A percentile compares a stretch with the other conserved stretches of the same genome.
These are phyloP conservation scores for Eupithecia dodoneata DNA, from an alignment of 2,888 invertebrate species.

Conservation along the genomic window DNA sequence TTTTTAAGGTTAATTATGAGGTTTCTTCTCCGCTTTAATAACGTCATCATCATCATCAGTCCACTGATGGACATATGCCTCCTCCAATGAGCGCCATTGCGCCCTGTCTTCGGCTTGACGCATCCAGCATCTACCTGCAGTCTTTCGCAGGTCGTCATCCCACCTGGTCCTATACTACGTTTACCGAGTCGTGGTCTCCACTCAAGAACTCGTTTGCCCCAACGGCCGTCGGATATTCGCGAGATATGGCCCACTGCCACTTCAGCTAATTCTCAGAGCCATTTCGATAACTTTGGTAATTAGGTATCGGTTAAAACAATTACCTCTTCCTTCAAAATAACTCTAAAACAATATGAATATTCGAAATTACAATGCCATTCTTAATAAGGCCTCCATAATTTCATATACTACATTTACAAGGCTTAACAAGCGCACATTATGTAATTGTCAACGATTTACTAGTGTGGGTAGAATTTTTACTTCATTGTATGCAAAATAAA, in stretches of 20 bases:
- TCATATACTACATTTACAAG: neutral
- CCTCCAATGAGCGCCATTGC: too few species aligned
- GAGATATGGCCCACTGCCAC: too few species aligned
- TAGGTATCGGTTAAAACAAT: neutral
- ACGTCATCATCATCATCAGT: too few species aligned
- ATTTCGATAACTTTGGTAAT: neutral
- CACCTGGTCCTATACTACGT: too few species aligned
- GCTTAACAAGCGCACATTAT: neutral
- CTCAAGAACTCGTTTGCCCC: too few species aligned
- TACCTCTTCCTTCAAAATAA: neutral
- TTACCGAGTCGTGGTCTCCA: too few species aligned
- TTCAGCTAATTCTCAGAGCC: too few species aligned
- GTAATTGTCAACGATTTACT: neutral
- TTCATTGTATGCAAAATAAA: constrained; percentile 78
- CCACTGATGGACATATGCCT: too few species aligned
- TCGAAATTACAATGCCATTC: neutral
- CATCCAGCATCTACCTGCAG: too few species aligned
- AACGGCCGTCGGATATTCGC: too few species aligned
- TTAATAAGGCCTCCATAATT: neutral
- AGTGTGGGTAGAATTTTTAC: constrained; percentile 29
- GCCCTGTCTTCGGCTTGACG: too few species aligned
- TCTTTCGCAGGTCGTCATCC: too few species aligned
- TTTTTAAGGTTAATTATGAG: neutral
- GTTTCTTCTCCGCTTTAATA: neutral
- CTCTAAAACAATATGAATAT: neutral